Evolutionary conservation across 37 sponge, comb jelly and placozoan genomes (phyloP), one percentile per base, ranked within the genome.

Genomic region (Oopsacas minuta): DNA sequence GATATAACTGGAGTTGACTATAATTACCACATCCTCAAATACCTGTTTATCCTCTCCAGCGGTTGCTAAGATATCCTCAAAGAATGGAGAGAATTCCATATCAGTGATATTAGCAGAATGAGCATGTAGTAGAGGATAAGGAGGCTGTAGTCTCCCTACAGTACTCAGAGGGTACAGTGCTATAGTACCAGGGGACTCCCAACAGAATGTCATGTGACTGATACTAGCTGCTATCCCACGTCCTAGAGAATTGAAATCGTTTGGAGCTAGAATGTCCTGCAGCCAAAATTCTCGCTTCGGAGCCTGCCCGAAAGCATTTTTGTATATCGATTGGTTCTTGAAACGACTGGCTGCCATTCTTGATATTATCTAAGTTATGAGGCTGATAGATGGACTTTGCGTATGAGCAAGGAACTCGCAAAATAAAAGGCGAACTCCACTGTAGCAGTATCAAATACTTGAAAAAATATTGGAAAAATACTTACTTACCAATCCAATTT

Each of bases 1-100:
- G n/a, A n/a, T n/a, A n/a, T n/a, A n/a, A n/a, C n/a, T n/a, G n/a
- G n/a, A n/a, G n/a, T n/a, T n/a, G n/a, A n/a, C n/a, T n/a, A n/a
- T n/a, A n/a, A n/a, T n/a, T n/a, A n/a, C n/a, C n/a, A n/a, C n/a
- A n/a, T n/a, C n/a, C n/a, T n/a, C n/a, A n/a, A 42, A 20, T 61
- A 61, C 75, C 75, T 61, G 75, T 61, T 61, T 61, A 61, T 95
- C 96, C 52, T 92, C 96, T 0, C 89, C 83, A 12, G 91, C 96
- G 34, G 91, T 95, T 0, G 91, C 89, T 52, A 95, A 81, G 36
- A 95, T 52, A 38, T 25, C 15, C 36, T 88, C 88, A 37, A 92
- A 51, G 81, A 95, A 95, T 12, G 96, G 93, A 34, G 96, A 95
- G 81, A 95, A 95, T 28, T 85, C 85, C 83, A 95, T 88, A 81